Base-by-base conservation (phyloP, 2,797 vertebrate genomes). In the Echeneis naucrates region DNA sequence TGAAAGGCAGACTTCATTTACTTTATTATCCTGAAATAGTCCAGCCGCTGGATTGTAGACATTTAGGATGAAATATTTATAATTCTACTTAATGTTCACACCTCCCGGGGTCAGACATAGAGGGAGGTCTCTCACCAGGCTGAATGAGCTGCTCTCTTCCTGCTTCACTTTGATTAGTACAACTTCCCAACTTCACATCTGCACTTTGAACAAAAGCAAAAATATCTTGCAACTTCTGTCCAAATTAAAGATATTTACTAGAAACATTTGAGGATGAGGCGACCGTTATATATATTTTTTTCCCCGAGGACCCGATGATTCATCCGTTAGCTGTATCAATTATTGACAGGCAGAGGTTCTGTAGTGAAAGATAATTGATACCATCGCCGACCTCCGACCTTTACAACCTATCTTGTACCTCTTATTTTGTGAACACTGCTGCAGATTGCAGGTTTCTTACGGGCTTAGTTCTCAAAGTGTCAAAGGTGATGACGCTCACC, bases 41-140 rank as follows among this genome's bases (percentile, higher is more conserved):
- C 47, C 54, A 50, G 17, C 42, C 27, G 42, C 27, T 1, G 0
- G 8, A 59, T 63, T 24, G 1, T 26, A 47, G 16, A 68, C 30
- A 42, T 55, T 44, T 8, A 40, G n/a, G 10, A 19, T 69, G 0
- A 58, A 67, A 66, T 51, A 52, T 73, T 56, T 21, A 44, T 54
- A 8, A 5, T 26, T 58, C 4, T 54, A 2, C 23, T 26, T 38
- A 54, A 59, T 52, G 58, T 48, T 50, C 23, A n/a, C 2, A 5
- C 7, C 44, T 60, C 33, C 8, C 7, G 13, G 11, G 6, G 4
- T 24, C 27, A 23, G 33, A 24, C 21, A 24, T 44, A 19, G 17
- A 59, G 27, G 45, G 53, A 30, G 54, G 62, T 26, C 7, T 27
- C 24, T 58, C 19, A 61, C 35, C 26, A 42, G 24, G 16, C 16